Base-by-base conservation (phyloP, 2,888 invertebrate species). In the Drosophila pseudotalamancana region DNA sequence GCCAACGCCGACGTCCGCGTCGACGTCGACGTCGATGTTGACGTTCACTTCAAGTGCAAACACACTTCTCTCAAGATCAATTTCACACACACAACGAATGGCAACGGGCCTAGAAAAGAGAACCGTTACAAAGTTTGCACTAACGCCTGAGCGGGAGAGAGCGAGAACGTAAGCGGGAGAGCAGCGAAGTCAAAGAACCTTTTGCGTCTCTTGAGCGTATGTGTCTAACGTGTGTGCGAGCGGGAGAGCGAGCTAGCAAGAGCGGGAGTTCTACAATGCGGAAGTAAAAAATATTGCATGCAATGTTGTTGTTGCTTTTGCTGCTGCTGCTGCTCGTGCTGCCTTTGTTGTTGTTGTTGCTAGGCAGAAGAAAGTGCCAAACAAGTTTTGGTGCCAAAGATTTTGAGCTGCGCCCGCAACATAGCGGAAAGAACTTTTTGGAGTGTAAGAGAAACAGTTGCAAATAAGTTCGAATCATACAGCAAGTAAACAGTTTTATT, bases 1-100 rank as follows among this genome's bases (percentile, higher is more conserved):
- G 25, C 11, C 45, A 31, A 29, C 29, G 51, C 56, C 39, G 18
- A 31, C n/a, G 46, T 61, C 46, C 29, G 6, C 35, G 39, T 12
- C 48, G 19, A 14, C 72, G 54, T 5, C 29, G 39, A 42, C 50
- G 73, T 35, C 37, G 14, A 53, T 45, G 51, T 35, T 19, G 35
- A 35, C 72, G 62, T 45, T 59, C 65, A 63, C 83, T 77, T 85
- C 89, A 89, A 89, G 86, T 87, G 83, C 83, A 78, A n/a, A n/a
- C 68, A 78, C 86, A 80, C 77, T 77, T 79, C 83, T 69, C 88
- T 88, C 88, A 88, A 88, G 88, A 88, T 88, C 88, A 88, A 88
- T 88, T 88, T 88, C 89, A 88, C 89, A 73, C 76, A 88, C 87
- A 88, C 89, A 40, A 43, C 39, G 54, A 69, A 50, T 50, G 59